Evolutionary conservation across 1,140 invertebrate species (phyloP).

Genomic region (Matsumurasca onukii): DNA sequence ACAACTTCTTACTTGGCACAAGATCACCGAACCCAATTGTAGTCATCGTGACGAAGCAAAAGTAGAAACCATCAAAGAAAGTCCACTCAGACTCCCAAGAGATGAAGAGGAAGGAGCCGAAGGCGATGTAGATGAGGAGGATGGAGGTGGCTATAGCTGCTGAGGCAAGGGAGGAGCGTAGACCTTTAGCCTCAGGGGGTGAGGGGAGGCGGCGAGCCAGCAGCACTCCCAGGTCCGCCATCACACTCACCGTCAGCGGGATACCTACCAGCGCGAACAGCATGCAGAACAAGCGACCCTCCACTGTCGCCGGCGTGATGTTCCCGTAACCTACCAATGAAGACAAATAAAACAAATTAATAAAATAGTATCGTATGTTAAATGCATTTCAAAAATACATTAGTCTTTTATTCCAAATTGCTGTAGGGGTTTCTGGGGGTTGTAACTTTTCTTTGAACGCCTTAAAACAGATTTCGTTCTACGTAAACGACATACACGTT

Average conservation of each 20-base stretch:
- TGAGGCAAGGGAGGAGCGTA: conserved; percentile 45
- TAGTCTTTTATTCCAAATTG: no score
- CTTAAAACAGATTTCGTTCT: no score
- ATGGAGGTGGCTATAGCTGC: conserved; percentile 70
- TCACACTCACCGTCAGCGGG: conserved; percentile 88
- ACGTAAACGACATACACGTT: no score
- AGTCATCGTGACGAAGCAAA: conserved; percentile 94
- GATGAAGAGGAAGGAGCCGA: conserved; percentile 64
- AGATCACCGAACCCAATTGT: conserved; percentile 93
- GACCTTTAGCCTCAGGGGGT: conserved; percentile 32
- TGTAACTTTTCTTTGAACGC: conserved; percentile 51
- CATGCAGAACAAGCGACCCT: conserved; percentile 87
- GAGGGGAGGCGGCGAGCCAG: conserved; percentile 73
- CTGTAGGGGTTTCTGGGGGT: no score
- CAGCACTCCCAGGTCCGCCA: conserved; percentile 87
- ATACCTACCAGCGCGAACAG: conserved; percentile 92
- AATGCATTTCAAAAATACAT: no score
- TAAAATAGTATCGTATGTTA: no score
- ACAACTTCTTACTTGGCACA: conserved; percentile 85
- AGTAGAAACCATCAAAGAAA: conserved; percentile 92
- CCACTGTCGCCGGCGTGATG: conserved; percentile 83
- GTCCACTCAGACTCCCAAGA: conserved; percentile 85
- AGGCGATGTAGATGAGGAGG: conserved; percentile 74
- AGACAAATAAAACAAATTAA: neutral
- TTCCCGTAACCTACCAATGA: conserved; percentile 84